Evolutionary conservation across 1,140 invertebrate species (phyloP).

Genomic region (Mesaphorura yosii): DNA sequence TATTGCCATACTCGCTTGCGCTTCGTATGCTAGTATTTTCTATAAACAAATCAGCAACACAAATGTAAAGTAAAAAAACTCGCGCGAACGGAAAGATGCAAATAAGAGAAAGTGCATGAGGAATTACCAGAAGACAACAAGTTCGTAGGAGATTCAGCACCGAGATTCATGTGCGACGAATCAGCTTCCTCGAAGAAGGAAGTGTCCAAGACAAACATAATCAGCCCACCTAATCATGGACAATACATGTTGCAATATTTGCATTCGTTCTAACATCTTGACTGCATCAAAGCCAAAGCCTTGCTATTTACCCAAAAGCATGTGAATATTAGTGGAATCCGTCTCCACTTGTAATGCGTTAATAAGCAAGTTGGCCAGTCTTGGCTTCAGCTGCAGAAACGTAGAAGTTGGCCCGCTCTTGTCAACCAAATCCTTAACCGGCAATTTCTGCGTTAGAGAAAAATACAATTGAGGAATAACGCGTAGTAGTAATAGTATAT

Average conservation of each 20-base stretch:
- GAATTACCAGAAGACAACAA: conserved; percentile 60
- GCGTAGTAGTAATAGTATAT: not conserved
- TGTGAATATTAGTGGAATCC: conserved; percentile 78
- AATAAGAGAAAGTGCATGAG: too few relatives aligned
- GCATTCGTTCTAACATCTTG: too few relatives aligned
- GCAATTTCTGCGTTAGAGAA: conserved; percentile 45
- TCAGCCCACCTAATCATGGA: conserved; percentile 46
- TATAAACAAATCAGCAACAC: conserved; percentile 13
- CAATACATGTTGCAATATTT: too few relatives aligned
- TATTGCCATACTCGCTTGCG: conserved; percentile 32
- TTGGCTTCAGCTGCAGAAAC: conserved; percentile 66
- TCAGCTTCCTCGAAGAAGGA: conserved; percentile 62
- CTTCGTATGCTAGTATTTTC: conserved; percentile 30
- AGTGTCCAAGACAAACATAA: conserved; percentile 70
- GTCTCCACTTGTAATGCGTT: conserved; percentile 74
- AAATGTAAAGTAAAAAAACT: conserved; percentile 5
- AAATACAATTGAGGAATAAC: not conserved
- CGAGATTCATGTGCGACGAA: conserved; percentile 41
- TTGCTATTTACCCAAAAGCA: conserved; percentile 72
- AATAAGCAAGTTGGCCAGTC: conserved; percentile 72
- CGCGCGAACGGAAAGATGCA: too few relatives aligned
- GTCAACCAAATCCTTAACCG: conserved; percentile 50
- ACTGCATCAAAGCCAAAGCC: too few relatives aligned
- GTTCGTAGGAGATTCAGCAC: conserved; percentile 50
- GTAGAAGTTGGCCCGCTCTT: conserved; percentile 41